phyloP scores from a whole-genome alignment of 30 jellyfish, hydroid and myxozoan genomes.

The Clytia hemisphaerica region DNA sequence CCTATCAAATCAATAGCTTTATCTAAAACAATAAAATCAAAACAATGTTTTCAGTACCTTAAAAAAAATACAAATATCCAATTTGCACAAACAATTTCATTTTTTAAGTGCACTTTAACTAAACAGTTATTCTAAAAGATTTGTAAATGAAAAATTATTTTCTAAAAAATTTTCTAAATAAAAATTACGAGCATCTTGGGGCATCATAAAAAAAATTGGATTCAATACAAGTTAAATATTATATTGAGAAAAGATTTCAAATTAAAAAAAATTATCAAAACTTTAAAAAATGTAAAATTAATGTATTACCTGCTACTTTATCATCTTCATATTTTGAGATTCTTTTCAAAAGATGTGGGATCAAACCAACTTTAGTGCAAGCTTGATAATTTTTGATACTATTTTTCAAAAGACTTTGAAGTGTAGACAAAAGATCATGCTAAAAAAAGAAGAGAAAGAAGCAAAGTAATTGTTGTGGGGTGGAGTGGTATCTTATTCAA shows the following conservation, averaged over 20 bases:
- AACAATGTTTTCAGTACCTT: background rate
- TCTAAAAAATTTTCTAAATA: background rate
- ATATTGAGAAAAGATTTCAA: too few species aligned
- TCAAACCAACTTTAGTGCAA: slow-evolving; percentile 73
- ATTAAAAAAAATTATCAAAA: too few species aligned
- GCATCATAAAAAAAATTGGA: too few species aligned
- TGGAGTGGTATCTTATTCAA: too few species aligned
- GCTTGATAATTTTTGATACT: slow-evolving; percentile 80
- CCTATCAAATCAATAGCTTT: slow-evolving; percentile 80
- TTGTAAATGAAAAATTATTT: background rate
- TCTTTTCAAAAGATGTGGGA: slow-evolving; percentile 47
- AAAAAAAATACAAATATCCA: background rate
- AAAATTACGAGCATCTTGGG: too few species aligned
- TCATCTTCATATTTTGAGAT: slow-evolving; percentile 51
- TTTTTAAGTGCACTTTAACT: background rate
- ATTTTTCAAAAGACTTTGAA: slow-evolving; percentile 72
- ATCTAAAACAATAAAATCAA: slow-evolving; percentile 30
- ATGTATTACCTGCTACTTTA: slow-evolving; percentile 63
- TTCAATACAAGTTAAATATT: too few species aligned
- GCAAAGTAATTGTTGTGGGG: too few species aligned
- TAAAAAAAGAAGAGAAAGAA: background rate
- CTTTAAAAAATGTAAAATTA: too few species aligned
- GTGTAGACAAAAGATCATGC: slow-evolving; percentile 53
- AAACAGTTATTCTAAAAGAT: background rate
- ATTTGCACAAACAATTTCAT: background rate